Evolutionary conservation across 2,888 invertebrate species (phyloP).

Genomic region (Cremastobaeus sp.): DNA sequence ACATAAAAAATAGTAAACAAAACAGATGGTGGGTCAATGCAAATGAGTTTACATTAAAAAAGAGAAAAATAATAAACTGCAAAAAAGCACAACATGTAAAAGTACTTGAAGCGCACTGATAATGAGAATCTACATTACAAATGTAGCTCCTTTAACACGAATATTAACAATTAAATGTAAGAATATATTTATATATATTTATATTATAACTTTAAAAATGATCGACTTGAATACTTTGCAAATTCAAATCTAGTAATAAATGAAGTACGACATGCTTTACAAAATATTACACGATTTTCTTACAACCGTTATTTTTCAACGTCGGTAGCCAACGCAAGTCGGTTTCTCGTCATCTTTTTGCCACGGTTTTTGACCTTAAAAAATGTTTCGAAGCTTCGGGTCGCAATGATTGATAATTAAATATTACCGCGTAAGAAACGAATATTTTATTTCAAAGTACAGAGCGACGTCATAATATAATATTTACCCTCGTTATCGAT

Average conservation of each 20-base stretch:
- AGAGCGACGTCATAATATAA: constrained; percentile 56
- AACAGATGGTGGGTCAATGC: background rate
- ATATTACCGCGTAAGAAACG: constrained; percentile 53
- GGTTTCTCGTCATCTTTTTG: constrained; percentile 37
- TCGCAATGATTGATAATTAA: constrained; percentile 36
- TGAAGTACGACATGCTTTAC: constrained; percentile 60
- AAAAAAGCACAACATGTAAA: constrained; percentile 51
- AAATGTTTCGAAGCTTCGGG: constrained; percentile 41
- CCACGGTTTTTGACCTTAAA: constrained; percentile 24
- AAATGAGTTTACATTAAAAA: constrained; percentile 8
- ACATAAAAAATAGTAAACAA: background rate
- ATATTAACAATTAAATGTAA: constrained; percentile 57
- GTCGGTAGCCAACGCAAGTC: constrained; percentile 53
- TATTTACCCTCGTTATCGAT: constrained; percentile 49
- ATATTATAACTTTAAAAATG: constrained; percentile 56
- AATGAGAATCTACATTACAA: constrained; percentile 44
- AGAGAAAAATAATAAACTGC: constrained; percentile 25
- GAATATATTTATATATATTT: constrained; percentile 54
- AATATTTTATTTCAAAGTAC: constrained; percentile 58
- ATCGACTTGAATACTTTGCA: constrained; percentile 55
- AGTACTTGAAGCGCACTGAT: constrained; percentile 56
- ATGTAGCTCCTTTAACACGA: constrained; percentile 48
- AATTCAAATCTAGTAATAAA: constrained; percentile 56
- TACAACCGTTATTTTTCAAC: constrained; percentile 59
- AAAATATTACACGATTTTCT: constrained; percentile 59